Conservation (phyloP, 2,113 vertebrate genomes). For the Erythrocercus mccallii region DNA sequence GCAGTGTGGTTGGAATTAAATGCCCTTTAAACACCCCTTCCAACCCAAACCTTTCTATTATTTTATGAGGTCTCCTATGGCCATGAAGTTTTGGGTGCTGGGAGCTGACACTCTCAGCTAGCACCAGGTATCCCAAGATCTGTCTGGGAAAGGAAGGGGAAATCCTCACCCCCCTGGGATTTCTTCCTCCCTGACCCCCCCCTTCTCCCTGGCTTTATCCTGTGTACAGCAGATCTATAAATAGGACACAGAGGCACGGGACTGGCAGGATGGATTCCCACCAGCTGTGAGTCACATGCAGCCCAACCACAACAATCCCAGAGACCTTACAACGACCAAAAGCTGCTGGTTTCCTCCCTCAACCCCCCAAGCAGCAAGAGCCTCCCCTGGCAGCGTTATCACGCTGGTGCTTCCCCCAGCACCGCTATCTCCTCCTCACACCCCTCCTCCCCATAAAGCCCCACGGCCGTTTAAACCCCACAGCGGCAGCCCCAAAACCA, state of each 20-base stretch:
- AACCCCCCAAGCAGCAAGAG: rapidly evolving
- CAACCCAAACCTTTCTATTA: neutral
- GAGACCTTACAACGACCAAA: rapidly evolving
- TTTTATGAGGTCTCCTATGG: rapidly evolving
- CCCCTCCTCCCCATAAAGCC: rapidly evolving
- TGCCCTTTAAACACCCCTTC: neutral
- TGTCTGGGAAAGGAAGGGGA: neutral
- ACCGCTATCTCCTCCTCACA: neutral
- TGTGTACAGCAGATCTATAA: neutral
- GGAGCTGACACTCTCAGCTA: neutral
- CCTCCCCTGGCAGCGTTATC: neutral
- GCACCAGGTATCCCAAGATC: neutral
- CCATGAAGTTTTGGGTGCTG: no score
- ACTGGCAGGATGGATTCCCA: neutral
- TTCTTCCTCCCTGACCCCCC: neutral
- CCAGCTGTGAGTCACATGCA: rapidly evolving
- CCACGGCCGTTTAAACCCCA: rapidly evolving
- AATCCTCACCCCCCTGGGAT: neutral
- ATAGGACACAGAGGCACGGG: neutral
- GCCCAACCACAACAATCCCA: neutral
- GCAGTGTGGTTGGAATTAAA: neutral
- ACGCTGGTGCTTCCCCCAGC: rapidly evolving
- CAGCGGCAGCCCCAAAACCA: neutral
- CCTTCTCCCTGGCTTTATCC: neutral
- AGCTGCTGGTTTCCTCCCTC: neutral